Evolutionary conservation across 2,113 vertebrate genomes (phyloP), one percentile per base, ranked within the genome.

Genomic region (Brachirus orientalis): DNA sequence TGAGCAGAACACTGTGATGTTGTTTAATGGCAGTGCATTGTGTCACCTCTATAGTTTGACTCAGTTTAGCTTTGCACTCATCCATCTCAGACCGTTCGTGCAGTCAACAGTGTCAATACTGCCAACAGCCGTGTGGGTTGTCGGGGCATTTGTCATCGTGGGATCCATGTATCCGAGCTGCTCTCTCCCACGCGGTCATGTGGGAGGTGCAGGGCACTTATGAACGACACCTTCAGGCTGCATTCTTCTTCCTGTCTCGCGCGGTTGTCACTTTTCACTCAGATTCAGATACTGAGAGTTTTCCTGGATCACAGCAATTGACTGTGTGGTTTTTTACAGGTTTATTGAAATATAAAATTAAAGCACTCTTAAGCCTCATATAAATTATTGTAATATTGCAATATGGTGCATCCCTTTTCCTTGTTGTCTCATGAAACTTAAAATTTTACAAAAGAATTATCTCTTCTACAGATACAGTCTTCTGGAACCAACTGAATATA

Each of bases 141-240:
- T 0, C 17, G 58, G 62, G 55, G 63, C 20, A 60, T 84, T 75
- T 82, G 78, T 86, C 86, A 86, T 56, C n/a, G 11, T 46, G 9
- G 79, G 75, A 82, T 74, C 76, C 79, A 66, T 72, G 75, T 63
- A 62, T 84, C 51, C 48, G 55, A 80, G 72, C 69, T 33, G 63
- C 56, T 63, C 61, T 75, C 74, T 72, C 79, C 81, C 33, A 62
- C 79, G 4, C 76, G 45, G 48, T 7, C 38, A 48, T 38, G 84
- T 84, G 68, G 84, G 79, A 60, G 68, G 81, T 13, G 19, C 7
- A 1, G 70, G 69, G 62, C 71, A 71, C 62, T 77, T 80, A 68
- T 56, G 57, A 68, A 59, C 73, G 79, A 73, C 81, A 78, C 78
- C 65, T 70, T 63, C 50, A 77, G 60, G 68, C 63, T 77, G 41